Percentiles rank a stretch among this genome's conserved stretches.
Evolutionary conservation across 2,113 vertebrate species (phyloP).

Genomic region (Pelecanoides urinatrix): DNA sequence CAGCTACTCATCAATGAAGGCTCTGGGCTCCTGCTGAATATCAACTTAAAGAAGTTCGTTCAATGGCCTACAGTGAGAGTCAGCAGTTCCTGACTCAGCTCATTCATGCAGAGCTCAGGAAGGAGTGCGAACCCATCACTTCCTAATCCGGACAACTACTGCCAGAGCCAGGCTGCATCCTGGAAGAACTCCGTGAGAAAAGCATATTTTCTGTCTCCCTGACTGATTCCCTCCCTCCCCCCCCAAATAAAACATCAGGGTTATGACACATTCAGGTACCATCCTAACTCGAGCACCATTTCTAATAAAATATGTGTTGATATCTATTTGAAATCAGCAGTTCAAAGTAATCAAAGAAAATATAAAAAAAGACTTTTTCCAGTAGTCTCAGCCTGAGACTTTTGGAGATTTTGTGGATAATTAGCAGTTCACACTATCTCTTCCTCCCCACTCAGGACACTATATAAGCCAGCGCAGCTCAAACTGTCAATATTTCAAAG

Average conservation of each 20-base stretch:
- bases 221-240: accelerated
- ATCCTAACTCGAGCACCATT: background rate
- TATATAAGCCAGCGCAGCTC: background rate
- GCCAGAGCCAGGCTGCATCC: background rate
- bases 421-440: background rate
- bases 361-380: background rate
- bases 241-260: background rate
- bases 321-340: background rate
- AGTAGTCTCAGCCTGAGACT: background rate
- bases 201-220: accelerated
- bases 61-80: background rate
- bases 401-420: background rate
- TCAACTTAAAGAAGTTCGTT: background rate
- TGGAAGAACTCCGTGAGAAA: background rate
- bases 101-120: background rate
- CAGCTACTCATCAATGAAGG: background rate
- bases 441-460: background rate
- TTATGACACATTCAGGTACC: background rate
- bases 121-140: background rate
- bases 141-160: background rate
- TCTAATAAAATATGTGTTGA: background rate
- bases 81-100: background rate
- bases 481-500: background rate
- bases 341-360: background rate
- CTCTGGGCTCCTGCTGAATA: background rate